Conservation (phyloP, 1,140 invertebrate genomes). For the Drosophila tristis region DNA sequence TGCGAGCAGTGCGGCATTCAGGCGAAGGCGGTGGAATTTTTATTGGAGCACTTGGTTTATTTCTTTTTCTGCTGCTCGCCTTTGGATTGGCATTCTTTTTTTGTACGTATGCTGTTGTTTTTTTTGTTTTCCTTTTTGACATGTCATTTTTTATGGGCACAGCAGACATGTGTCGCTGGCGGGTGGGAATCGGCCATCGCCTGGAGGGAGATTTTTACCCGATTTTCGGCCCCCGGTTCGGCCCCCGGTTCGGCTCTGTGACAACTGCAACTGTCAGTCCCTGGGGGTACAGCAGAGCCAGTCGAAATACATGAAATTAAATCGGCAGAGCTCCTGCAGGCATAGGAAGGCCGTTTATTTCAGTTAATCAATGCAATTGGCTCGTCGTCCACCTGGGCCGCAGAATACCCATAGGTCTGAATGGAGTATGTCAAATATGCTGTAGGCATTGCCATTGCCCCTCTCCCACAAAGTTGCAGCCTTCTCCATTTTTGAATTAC, state of each 20-base stretch:
- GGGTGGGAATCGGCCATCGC: constrained; percentile 34
- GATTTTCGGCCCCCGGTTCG: constrained; percentile 67
- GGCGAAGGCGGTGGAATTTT: constrained; percentile 77
- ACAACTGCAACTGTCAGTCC: constrained; percentile 69
- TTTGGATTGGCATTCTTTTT: constrained; percentile 74
- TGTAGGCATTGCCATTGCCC: constrained; percentile 16
- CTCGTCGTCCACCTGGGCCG: constrained; percentile 57
- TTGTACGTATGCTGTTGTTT: constrained; percentile 20
- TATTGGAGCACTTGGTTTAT: constrained; percentile 77
- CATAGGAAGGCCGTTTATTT: constrained; percentile 67
- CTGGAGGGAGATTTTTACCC: constrained; percentile 4
- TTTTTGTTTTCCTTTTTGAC: constrained; percentile 30
- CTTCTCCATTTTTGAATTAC: constrained; percentile 54
- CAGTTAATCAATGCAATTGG: constrained; percentile 76
- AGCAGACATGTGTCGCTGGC: constrained; percentile 49
- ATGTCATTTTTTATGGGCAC: constrained; percentile 40
- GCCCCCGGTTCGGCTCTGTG: constrained; percentile 45
- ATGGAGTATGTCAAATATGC: constrained; percentile 58
- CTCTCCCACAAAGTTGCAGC: constrained; percentile 31
- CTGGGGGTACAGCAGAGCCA: constrained; percentile 40
- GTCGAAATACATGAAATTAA: constrained; percentile 48
- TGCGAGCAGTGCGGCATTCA: constrained; percentile 55
- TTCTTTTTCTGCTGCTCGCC: constrained; percentile 65
- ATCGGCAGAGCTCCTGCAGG: constrained; percentile 34
- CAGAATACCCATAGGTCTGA: background rate